Evolutionary conservation across 2,797 vertebrate genomes (phyloP).

Genomic region (Acanthurus lineatus): DNA sequence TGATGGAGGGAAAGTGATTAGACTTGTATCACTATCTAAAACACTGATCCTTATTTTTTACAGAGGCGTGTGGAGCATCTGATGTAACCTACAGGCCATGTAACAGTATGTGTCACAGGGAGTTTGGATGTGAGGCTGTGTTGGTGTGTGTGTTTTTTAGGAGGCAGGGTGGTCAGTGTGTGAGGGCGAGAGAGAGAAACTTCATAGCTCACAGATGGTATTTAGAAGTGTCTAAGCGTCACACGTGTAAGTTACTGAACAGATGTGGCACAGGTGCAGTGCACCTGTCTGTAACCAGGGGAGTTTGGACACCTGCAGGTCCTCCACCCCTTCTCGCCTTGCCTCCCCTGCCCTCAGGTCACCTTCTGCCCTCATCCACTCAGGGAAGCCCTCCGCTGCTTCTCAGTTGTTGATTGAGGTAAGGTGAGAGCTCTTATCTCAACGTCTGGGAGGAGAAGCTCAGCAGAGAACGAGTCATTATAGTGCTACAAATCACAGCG

Average conservation of each 20-base stretch:
- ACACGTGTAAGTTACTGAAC: conserved; percentile 33
- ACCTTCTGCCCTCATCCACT: conserved; percentile 58
- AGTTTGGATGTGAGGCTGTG: conserved; percentile 18
- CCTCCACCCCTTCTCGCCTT: conserved; percentile 49
- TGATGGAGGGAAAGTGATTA: conserved; percentile 41
- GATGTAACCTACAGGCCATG: conserved; percentile 8
- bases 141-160: conserved; percentile 16
- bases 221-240: conserved; percentile 36
- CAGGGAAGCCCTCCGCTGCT: conserved; percentile 38
- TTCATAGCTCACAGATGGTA: conserved; percentile 58
- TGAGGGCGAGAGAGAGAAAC: conserved; percentile 29
- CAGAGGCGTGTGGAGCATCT: conserved; percentile 14
- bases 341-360: conserved; percentile 61
- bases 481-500: conserved; percentile 73
- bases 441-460: conserved; percentile 67
- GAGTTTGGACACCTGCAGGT: conserved; percentile 74
- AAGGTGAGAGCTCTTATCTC: conserved; percentile 78
- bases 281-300: conserved; percentile 75
- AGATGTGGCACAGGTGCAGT: conserved; percentile 76
- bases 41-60: conserved; percentile 13
- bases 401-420: conserved; percentile 62
- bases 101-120: conserved; percentile 15
- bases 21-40: conserved; percentile 20
- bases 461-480: conserved; percentile 62
- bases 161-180: conserved; percentile 32